These are phyloP conservation scores for Leucoptera coffeella DNA, from an alignment of 2,888 invertebrate genomes.

Conservation along the genomic window DNA sequence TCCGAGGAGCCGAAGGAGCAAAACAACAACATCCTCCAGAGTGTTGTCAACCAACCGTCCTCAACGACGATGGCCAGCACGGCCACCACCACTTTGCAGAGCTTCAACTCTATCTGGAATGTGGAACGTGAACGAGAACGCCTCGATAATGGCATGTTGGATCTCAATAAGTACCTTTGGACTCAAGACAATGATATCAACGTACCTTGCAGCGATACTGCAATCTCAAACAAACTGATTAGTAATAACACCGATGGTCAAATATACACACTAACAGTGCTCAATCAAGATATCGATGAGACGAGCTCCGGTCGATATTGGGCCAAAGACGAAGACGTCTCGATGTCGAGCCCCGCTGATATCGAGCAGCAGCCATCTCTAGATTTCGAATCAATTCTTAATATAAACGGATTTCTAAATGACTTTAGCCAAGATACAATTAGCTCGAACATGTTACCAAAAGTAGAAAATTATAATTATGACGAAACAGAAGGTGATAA, in stretches of 20 bases:
- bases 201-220: slow-evolving; percentile 39
- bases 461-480: slow-evolving; percentile 67
- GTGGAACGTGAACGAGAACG: slow-evolving; percentile 68
- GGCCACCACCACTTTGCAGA: slow-evolving; percentile 42
- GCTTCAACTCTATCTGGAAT: slow-evolving; percentile 59
- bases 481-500: slow-evolving; percentile 77
- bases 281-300: slow-evolving; percentile 73
- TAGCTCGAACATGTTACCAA: slow-evolving; percentile 50
- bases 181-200: slow-evolving; percentile 58
- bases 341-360: slow-evolving; percentile 53
- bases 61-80: slow-evolving; percentile 27
- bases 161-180: slow-evolving; percentile 82
- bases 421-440: slow-evolving; percentile 53
- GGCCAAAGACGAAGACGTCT: slow-evolving; percentile 58
- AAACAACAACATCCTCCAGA: slow-evolving; percentile 57
- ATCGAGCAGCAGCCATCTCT: slow-evolving; percentile 57
- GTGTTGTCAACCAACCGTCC: slow-evolving; percentile 16
- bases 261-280: slow-evolving; percentile 81
- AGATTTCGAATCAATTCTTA: slow-evolving; percentile 76
- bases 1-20: slow-evolving; percentile 52
- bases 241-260: slow-evolving; percentile 68
- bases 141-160: slow-evolving; percentile 70
- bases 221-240: slow-evolving; percentile 43
- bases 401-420: slow-evolving; percentile 58
- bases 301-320: slow-evolving; percentile 58